Evolutionary conservation across 1,140 invertebrate genomes (phyloP).

Genomic region (Tetraneura akinire): DNA sequence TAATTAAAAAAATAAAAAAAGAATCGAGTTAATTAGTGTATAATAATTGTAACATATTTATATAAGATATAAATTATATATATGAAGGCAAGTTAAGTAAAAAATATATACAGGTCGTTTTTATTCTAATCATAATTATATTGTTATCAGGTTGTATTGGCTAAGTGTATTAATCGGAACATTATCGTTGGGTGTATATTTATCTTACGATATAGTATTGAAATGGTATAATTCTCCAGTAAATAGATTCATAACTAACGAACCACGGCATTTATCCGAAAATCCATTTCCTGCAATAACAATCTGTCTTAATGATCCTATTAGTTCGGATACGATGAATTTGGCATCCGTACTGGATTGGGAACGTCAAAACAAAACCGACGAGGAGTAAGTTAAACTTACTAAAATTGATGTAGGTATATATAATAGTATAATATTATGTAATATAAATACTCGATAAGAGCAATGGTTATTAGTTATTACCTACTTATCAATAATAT

Average conservation of each 20-base stretch:
- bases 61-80: too few relatives aligned
- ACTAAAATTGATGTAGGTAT: too few relatives aligned
- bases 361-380: conserved; percentile 15
- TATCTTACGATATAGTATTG: conserved; percentile 13
- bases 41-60: too few relatives aligned
- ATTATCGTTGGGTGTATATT: neutral
- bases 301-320: conserved; percentile 34
- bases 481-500: too few relatives aligned
- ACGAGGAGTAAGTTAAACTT: conserved; percentile 15
- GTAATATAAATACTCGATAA: too few relatives aligned
- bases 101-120: too few relatives aligned
- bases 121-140: neutral
- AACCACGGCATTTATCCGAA: conserved; percentile 3
- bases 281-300: conserved; percentile 32
- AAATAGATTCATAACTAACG: conserved; percentile 11
- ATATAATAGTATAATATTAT: too few relatives aligned
- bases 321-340: conserved; percentile 20
- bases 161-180: neutral
- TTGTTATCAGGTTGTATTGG: conserved; percentile 11
- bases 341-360: conserved; percentile 10
- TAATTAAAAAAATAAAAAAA: too few relatives aligned
- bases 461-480: too few relatives aligned
- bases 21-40: too few relatives aligned
- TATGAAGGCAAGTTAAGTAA: too few relatives aligned
- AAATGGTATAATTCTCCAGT: conserved; percentile 17